phyloP scores from a whole-genome alignment of 2,797 vertebrate genomes.

The Lepus townsendii region DNA sequence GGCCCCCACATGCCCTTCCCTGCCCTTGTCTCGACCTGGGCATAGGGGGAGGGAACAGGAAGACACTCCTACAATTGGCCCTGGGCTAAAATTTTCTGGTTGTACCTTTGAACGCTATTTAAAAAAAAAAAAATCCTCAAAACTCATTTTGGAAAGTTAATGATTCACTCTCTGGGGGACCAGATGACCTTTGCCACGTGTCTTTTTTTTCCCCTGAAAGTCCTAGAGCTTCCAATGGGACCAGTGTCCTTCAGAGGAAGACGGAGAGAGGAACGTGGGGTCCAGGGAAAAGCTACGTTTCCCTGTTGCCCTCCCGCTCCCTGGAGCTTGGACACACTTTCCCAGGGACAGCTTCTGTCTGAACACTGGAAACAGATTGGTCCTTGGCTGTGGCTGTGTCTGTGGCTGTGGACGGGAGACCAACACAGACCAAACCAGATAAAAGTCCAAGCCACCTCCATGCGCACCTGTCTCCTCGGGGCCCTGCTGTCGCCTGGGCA shows the following conservation, averaged over 20 bases:
- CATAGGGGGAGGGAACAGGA: too few relatives aligned
- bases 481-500: neutral
- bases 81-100: constrained; percentile 34
- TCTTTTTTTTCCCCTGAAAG: constrained; percentile 73
- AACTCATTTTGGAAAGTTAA: constrained; percentile 74
- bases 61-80: constrained; percentile 46
- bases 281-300: neutral
- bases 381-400: neutral
- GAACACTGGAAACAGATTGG: neutral
- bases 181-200: constrained; percentile 65
- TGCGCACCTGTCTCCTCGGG: neutral
- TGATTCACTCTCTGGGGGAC: constrained; percentile 67
- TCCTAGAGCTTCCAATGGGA: constrained; percentile 22
- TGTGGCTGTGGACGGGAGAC: neutral
- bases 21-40: neutral
- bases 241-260: neutral
- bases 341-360: neutral
- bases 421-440: neutral
- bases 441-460: neutral
- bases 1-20: neutral
- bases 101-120: constrained; percentile 65
- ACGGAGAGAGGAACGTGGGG: neutral
- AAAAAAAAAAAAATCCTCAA: constrained; percentile 61
- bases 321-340: neutral
- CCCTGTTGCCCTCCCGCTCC: neutral